These are phyloP conservation scores for Nomada hirtipes DNA, from an alignment of 2,888 invertebrate genomes.

Conservation along the genomic window DNA sequence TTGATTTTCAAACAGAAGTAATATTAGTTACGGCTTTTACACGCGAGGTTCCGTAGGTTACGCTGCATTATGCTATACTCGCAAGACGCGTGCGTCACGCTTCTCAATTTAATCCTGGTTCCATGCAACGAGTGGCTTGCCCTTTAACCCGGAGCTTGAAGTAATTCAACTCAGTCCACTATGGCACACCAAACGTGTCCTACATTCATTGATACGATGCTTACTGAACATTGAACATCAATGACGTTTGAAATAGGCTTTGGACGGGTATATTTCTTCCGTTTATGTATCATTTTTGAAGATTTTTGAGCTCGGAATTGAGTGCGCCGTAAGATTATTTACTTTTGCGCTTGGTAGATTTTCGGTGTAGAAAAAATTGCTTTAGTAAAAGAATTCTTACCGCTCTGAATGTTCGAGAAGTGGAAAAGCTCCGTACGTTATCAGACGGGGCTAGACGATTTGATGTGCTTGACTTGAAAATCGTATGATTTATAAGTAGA, in stretches of 20 bases:
- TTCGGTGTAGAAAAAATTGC: background rate
- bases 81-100: slow-evolving; percentile 69
- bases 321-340: no score
- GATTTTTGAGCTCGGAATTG: no score
- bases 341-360: no score
- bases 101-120: slow-evolving; percentile 71
- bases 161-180: slow-evolving; percentile 36
- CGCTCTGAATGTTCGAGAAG: background rate
- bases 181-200: slow-evolving; percentile 28
- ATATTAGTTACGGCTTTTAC: slow-evolving; percentile 77
- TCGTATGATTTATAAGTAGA: background rate
- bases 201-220: background rate
- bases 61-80: slow-evolving; percentile 71
- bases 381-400: background rate
- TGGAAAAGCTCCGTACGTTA: background rate
- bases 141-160: slow-evolving; percentile 17
- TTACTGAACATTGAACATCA: background rate
- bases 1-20: slow-evolving; percentile 63
- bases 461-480: background rate
- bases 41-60: slow-evolving; percentile 76
- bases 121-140: slow-evolving; percentile 15
- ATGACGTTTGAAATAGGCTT: background rate
- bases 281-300: background rate
- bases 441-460: background rate
- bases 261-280: background rate